phyloP scores from a whole-genome alignment of 1,140 invertebrate genomes.

The Macrocentrus cingulum region DNA sequence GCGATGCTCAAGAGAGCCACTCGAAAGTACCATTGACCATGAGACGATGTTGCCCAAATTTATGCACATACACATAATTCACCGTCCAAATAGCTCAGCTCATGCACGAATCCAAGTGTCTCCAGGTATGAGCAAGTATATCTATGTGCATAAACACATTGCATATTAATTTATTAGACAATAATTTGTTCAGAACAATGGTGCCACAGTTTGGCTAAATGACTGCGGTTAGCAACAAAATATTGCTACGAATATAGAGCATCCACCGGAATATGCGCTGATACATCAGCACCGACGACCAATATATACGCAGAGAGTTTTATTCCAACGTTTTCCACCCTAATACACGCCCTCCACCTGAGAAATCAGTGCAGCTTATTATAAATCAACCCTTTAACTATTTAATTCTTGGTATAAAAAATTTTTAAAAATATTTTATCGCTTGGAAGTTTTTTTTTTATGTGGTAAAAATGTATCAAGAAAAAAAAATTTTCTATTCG shows the following conservation, averaged over 20 bases:
- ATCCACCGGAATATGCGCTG: conserved; percentile 32
- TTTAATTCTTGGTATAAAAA: no score
- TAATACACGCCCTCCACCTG: conserved; percentile 35
- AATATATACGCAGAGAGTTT: conserved; percentile 38
- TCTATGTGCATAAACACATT: neutral
- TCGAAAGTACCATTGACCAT: conserved; percentile 24
- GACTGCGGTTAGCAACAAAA: conserved; percentile 17
- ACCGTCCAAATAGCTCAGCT: neutral
- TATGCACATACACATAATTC: conserved; percentile 19
- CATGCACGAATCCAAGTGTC: neutral
- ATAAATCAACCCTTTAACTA: no score
- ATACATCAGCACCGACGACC: no score
- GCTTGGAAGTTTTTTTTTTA: no score
- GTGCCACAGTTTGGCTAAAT: neutral
- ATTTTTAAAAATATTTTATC: no score
- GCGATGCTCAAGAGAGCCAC: conserved; percentile 26
- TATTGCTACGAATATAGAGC: conserved; percentile 2
- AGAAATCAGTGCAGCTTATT: conserved; percentile 56
- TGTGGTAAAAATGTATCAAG: no score
- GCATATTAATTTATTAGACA: no score
- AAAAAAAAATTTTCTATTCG: no score
- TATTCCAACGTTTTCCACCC: conserved; percentile 10
- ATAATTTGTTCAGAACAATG: no score
- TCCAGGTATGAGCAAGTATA: no score
- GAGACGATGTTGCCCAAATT: conserved; percentile 20